Conservation (phyloP, 2,113 vertebrate species). For the Anser cygnoides region DNA sequence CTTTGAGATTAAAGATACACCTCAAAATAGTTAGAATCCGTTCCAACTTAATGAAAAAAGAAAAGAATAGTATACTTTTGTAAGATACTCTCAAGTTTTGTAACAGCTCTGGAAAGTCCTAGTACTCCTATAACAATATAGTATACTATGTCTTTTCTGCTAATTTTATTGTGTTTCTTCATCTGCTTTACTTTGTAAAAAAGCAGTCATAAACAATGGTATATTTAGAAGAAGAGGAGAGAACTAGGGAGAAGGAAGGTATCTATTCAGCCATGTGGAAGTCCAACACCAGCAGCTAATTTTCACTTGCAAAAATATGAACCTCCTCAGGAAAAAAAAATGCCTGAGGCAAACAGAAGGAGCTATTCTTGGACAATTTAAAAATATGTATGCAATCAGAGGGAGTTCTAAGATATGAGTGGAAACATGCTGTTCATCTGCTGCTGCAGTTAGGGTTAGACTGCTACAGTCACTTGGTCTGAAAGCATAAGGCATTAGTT, state of each 20-base stretch:
- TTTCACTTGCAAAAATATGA: conserved; percentile 55
- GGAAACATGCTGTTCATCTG: conserved; percentile 30
- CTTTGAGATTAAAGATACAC: conserved; percentile 21
- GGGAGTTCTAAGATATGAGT: conserved; percentile 42
- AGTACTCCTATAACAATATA: neutral
- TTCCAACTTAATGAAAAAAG: neutral
- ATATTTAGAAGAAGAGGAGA: conserved; percentile 12
- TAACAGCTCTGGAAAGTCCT: neutral
- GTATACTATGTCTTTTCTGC: neutral
- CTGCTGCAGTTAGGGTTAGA: conserved; percentile 42
- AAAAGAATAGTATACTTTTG: neutral
- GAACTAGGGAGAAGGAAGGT: neutral
- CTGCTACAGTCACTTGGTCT: conserved; percentile 42
- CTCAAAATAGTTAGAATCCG: conserved; percentile 20
- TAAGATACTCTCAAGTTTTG: conserved; percentile 9
- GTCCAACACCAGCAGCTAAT: conserved; percentile 32
- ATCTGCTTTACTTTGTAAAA: neutral
- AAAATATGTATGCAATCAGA: conserved; percentile 59
- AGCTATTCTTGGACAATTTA: conserved; percentile 56
- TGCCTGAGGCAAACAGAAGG: conserved; percentile 44
- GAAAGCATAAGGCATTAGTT: conserved; percentile 57
- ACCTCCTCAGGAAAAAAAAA: neutral
- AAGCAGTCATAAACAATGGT: neutral
- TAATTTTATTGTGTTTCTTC: neutral
- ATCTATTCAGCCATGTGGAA: conserved; percentile 32